Conservation (phyloP, 2,797 vertebrate genomes). For the Heteromormyrus szaboi region DNA sequence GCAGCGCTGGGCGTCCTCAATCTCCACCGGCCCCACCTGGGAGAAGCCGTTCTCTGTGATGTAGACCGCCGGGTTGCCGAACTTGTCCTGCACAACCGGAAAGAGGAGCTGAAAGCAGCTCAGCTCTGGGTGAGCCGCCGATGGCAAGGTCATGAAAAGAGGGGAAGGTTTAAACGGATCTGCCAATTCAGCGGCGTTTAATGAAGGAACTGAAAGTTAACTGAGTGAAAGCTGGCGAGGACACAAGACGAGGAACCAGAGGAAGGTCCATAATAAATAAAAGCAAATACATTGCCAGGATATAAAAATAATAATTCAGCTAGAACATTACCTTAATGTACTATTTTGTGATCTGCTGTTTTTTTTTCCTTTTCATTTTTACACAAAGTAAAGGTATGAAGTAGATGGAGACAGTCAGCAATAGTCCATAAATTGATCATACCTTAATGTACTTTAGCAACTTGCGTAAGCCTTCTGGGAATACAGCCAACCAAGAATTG, state of each 20-base stretch:
- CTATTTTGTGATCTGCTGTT: not conserved
- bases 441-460: slow-evolving; percentile 74
- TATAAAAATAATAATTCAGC: not conserved
- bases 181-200: not conserved
- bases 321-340: not conserved
- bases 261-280: not conserved
- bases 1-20: slow-evolving; percentile 63
- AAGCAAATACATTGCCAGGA: not conserved
- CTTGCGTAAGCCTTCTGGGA: slow-evolving; percentile 63
- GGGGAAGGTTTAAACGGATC: not conserved
- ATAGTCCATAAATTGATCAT: slow-evolving; percentile 15
- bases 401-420: not conserved
- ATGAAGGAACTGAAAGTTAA: not conserved
- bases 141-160: not conserved
- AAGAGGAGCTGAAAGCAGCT: not conserved
- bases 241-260: not conserved
- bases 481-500: slow-evolving; percentile 63
- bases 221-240: not conserved
- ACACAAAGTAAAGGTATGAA: not conserved
- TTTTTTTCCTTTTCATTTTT: slow-evolving; percentile 13
- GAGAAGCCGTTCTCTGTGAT: slow-evolving; percentile 83
- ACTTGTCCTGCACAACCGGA: slow-evolving; percentile 62
- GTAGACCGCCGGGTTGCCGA: slow-evolving; percentile 74
- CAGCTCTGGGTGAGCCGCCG: not conserved
- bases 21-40: slow-evolving; percentile 61